Base-by-base conservation (phyloP, 2,113 vertebrate species). In the Raja brachyura region DNA sequence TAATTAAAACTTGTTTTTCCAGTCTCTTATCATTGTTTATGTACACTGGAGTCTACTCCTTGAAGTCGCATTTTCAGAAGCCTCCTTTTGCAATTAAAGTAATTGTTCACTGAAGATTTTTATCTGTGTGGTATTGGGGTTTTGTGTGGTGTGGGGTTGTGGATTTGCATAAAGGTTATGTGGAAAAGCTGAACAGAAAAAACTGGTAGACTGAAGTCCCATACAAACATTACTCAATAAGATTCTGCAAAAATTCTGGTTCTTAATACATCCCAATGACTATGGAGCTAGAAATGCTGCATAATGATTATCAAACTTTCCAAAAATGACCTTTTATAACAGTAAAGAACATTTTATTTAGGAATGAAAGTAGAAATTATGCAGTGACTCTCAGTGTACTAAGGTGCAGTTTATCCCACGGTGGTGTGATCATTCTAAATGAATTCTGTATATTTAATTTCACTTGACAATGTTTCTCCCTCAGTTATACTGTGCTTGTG, bases 1-100 rank as follows among this genome's bases (percentile, higher is more conserved):
- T 93, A 94, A 95, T 95, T 94, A 93, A 94, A 96, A 95, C 95
- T 95, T 93, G 95, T 95, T 95, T 95, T 96, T 95, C 95, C 95
- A 85, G 95, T 94, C 93, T 88, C 93, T 93, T 88, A 77, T 28
- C 81, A 18, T 54, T 94, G 94, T 93, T 94, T 94, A 59, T 86
- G 93, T 95, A 93, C 94, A 95, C 94, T 94, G 93, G 93, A 93
- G 93, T 93, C 86, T 25, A 86, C 94, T 94, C 93, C 93, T 74
- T 93, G 94, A 25, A 94, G 93, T 94, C 94, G 93, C 68, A 81
- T 93, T 90, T 93, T 93, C 90, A 68, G 78, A 94, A 94, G 94
- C 94, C 95, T 93, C 90, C 94, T 92, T 94, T 74, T 94, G 93
- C 93, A 94, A 93, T 96, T 94, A 94, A 93, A 94, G 94, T 94